Base-by-base conservation (phyloP, 2,797 vertebrate genomes). In the Characodon lateralis region DNA sequence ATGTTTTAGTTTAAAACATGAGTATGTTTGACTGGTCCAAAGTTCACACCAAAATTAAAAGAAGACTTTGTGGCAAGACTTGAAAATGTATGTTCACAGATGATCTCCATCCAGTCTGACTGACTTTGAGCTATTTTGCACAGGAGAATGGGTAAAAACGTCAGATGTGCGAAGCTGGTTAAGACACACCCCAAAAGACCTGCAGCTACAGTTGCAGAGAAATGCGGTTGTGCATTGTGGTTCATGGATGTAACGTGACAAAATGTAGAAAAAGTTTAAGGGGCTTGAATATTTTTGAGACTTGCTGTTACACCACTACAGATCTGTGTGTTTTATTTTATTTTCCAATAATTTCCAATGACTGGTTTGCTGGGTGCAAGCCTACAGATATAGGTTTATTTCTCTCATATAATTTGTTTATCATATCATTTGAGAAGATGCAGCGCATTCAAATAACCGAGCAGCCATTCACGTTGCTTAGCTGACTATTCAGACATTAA, bases 401-500 rank as follows among this genome's bases (percentile, higher is more conserved):
- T 53, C 22, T 65, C 43, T 61, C 14, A 2, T 39, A 75, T 16
- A 59, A 53, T 56, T 12, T 51, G 68, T 8, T 53, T 51, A 31
- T 77, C 63, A 58, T 35, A 26, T 43, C 50, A 65, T 68, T 46
- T 72, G 48, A 81, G 26, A 61, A 75, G 2, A 83, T 74, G 35
- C 39, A 76, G 71, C 76, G 72, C 41, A n/a, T 48, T 76, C 28
- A 41, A 72, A 55, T 73, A 80, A 68, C 69, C 70, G 24, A 9
- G 48, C 51, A 43, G 46, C 41, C 43, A 22, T 51, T 61, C 73
- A 46, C 78, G 72, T 73, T 71, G 28, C n/a, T 61, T 56, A 73
- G 86, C 46, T 48, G 8, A 28, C 71, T 80, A 56, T 77, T 79
- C 39, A 73, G 56, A 71, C n/a, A 79, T 28, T 48, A 28, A 79